Conservation (phyloP, 1,140 invertebrate species). For the Hestina assimilis region DNA sequence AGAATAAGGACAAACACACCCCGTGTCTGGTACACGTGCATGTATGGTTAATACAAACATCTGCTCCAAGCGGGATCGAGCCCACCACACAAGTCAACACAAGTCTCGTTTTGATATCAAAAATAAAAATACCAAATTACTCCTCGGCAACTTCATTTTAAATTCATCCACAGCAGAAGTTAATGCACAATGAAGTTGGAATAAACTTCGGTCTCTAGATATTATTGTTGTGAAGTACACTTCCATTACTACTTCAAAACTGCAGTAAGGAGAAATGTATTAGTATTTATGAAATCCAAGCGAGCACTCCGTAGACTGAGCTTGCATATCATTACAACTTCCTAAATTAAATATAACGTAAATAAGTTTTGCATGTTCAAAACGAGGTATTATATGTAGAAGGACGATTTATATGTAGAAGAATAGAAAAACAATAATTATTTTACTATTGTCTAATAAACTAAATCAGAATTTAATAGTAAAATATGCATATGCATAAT, state of each 20-base stretch:
- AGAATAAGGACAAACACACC: no score
- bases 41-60: no score
- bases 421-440: no score
- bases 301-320: neutral
- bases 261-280: slow-evolving; percentile 21
- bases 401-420: no score
- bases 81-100: neutral
- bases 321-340: slow-evolving; percentile 10
- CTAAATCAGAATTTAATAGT: no score
- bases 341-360: neutral
- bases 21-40: no score
- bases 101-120: neutral
- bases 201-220: slow-evolving; percentile 33
- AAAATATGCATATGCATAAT: no score
- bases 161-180: slow-evolving; percentile 26
- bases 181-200: slow-evolving; percentile 30
- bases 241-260: slow-evolving; percentile 14
- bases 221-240: slow-evolving; percentile 28
- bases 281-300: slow-evolving; percentile 21
- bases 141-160: slow-evolving; percentile 18
- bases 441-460: no score
- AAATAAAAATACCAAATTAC: slow-evolving; percentile 17
- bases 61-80: no score
- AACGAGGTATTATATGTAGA: no score
- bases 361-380: neutral